Conservation (phyloP, 2,113 vertebrate species). For the Rhabdornis inornatus region DNA sequence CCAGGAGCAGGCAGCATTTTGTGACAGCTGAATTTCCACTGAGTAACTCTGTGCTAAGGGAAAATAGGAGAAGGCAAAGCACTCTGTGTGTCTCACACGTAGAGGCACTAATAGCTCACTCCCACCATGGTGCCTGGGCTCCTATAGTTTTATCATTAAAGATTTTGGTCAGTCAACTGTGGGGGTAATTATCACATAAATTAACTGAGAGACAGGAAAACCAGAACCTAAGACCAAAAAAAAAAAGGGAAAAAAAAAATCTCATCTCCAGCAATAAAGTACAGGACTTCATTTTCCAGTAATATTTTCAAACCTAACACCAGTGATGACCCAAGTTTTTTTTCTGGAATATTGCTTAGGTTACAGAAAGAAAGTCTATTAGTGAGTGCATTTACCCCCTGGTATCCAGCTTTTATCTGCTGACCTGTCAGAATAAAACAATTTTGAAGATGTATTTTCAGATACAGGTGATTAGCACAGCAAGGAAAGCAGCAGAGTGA, state of each 20-base stretch:
- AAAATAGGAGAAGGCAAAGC: not conserved
- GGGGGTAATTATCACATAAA: constrained; percentile 68
- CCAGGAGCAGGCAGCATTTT: not conserved
- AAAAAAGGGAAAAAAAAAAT: not conserved
- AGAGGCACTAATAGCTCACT: constrained; percentile 33
- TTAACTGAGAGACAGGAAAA: constrained; percentile 46
- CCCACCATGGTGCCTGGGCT: constrained; percentile 25
- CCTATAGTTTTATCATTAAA: constrained; percentile 59
- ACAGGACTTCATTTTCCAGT: constrained; percentile 29
- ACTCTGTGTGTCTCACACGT: not conserved
- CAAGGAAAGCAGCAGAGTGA: constrained; percentile 42
- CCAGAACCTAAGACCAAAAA: not conserved
- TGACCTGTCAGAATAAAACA: constrained; percentile 63
- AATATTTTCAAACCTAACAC: constrained; percentile 52
- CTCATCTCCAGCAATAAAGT: constrained; percentile 25
- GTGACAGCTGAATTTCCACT: not conserved
- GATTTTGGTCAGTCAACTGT: constrained; percentile 61
- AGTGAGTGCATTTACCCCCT: constrained; percentile 62
- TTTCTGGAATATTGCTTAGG: constrained; percentile 27
- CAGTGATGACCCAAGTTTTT: constrained; percentile 10
- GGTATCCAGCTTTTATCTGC: constrained; percentile 58
- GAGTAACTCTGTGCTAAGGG: not conserved
- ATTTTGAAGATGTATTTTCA: constrained; percentile 63
- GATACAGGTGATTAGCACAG: constrained; percentile 64
- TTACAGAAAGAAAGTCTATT: constrained; percentile 42